Evolutionary conservation across 2,113 vertebrate genomes (phyloP), one percentile per base, ranked within the genome.

Genomic region (Mungos mungo): DNA sequence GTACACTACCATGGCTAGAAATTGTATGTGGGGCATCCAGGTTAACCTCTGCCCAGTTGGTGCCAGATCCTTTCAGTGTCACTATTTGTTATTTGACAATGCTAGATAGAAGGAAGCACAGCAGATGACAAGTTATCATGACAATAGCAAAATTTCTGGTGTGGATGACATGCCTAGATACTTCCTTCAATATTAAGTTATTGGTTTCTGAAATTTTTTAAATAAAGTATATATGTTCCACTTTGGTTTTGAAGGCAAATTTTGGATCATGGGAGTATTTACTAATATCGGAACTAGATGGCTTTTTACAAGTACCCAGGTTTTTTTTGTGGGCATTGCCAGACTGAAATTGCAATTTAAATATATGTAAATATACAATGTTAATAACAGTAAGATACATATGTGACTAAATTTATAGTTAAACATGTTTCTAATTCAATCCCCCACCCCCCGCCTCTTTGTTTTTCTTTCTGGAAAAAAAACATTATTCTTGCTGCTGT

Each of bases 31-130:
- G 65, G 10, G n/a, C 83, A 50, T 95, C 94, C 69, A 92, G 91
- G 54, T 97, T 97, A 97, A 96, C 57, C 96, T 5, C 91, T 87
- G 41, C 41, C 95, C 60, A n/a, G 57, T 96, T 81, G 93, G 60
- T 96, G 76, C 82, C 92, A 95, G 13, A 92, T 91, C 81, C 93
- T 96, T 96, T 97, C 85, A 97, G 82, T 76, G 87, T 97, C 96
- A 91, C 79, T 72, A 45, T 71, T 86, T 97, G 7, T 86, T 97
- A 92, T 77, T 31, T 97, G 89, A 93, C 84, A 96, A 7, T 81
- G 81, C n/a, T 92, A 76, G 92, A 96, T 98, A 93, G 63, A 45
- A 57, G 72, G 57, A 92, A 85, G 15, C 68, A 33, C 16, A 74
- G 2, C 41, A 45, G 57, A 76, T 96, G 27, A 91, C 89, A 97